Evolutionary conservation across 2,797 vertebrate species (phyloP).

Genomic region (Iguana delicatissima): DNA sequence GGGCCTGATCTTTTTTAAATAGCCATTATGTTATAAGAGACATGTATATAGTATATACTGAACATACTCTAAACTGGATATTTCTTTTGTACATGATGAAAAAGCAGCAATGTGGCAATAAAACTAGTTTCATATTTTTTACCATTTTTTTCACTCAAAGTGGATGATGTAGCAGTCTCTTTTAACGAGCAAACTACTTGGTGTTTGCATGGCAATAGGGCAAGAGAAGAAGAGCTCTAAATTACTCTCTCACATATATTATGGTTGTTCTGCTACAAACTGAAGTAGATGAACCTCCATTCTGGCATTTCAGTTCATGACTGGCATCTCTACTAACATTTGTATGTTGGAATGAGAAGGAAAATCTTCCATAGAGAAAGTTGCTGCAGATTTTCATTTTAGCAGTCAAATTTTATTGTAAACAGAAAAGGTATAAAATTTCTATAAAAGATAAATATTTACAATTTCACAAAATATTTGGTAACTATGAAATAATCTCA

Average conservation of each 20-base stretch:
- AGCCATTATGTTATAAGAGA: slow-evolving; percentile 53
- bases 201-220: no score
- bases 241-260: no score
- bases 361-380: no score
- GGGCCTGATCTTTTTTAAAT: slow-evolving; percentile 34
- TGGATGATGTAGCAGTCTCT: not conserved
- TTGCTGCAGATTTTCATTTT: no score
- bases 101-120: slow-evolving; percentile 75
- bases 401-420: slow-evolving; percentile 71
- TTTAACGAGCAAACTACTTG: not conserved
- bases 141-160: slow-evolving; percentile 27
- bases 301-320: no score
- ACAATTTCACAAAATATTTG: slow-evolving; percentile 50
- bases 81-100: slow-evolving; percentile 77
- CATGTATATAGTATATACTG: slow-evolving; percentile 79
- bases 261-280: no score
- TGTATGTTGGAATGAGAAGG: no score
- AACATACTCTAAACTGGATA: slow-evolving; percentile 27
- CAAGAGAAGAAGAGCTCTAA: no score
- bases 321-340: no score
- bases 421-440: slow-evolving; percentile 74
- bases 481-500: slow-evolving; percentile 19
- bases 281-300: no score
- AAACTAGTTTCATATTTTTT: slow-evolving; percentile 69
- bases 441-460: slow-evolving; percentile 76